A percentile compares a stretch with the other conserved stretches of the same genome.
Conservation (phyloP, 2,113 vertebrate species). For the Trogon surrucura region DNA sequence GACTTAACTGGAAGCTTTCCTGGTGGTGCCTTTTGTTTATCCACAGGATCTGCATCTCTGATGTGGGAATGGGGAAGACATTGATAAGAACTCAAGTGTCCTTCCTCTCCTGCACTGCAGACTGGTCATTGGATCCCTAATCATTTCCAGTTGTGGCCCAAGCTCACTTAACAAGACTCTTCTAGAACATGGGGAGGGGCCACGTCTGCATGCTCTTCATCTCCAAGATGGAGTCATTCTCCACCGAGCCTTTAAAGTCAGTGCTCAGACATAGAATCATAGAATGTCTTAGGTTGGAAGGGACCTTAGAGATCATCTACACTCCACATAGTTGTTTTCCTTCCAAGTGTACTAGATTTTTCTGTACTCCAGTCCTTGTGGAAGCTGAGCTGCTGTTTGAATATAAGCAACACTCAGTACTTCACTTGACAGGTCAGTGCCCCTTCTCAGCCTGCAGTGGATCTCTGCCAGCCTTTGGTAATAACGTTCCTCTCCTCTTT, state of each 20-base stretch:
- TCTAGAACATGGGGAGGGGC: background rate
- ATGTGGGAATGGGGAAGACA: background rate
- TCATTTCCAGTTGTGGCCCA: background rate
- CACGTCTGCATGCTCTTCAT: background rate
- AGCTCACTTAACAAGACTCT: background rate
- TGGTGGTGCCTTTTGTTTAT: background rate
- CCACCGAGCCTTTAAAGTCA: background rate
- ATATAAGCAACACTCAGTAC: background rate
- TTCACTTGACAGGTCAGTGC: background rate
- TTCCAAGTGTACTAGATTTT: background rate
- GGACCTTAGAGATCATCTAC: background rate
- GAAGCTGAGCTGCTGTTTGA: background rate
- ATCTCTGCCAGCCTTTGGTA: background rate
- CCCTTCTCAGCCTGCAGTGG: background rate
- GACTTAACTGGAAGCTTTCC: background rate
- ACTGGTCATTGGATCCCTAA: background rate
- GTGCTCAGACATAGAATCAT: background rate
- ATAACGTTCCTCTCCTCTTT: conserved; percentile 7
- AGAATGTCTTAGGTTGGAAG: no score
- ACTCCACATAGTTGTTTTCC: background rate
- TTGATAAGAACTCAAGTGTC: background rate
- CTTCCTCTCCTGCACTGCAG: background rate
- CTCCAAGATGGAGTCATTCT: background rate
- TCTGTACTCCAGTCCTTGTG: background rate
- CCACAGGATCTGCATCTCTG: background rate